Conservation (phyloP, 2,888 invertebrate species). For the Lepidocyrtinus sp. region DNA sequence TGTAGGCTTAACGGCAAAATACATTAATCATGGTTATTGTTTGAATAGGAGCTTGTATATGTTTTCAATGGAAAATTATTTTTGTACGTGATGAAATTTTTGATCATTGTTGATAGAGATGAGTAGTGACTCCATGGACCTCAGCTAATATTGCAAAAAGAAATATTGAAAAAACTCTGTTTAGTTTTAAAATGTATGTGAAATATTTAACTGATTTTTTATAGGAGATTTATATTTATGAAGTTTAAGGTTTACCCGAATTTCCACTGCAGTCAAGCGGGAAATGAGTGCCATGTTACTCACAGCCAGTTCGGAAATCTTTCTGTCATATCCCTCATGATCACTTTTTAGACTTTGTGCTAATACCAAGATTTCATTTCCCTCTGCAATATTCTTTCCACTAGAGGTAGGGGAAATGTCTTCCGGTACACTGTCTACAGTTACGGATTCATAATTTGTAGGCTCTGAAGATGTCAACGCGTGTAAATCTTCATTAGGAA, state of each 20-base stretch:
- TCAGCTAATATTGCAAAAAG: slow-evolving; percentile 8
- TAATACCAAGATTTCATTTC: neutral
- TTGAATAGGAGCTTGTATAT: too few species aligned
- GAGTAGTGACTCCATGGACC: slow-evolving; percentile 19
- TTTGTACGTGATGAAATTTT: slow-evolving; percentile 36
- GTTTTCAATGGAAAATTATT: too few species aligned
- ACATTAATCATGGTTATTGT: too few species aligned
- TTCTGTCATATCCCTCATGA: neutral
- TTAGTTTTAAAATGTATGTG: too few species aligned
- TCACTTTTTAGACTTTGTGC: neutral
- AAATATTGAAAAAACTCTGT: too few species aligned
- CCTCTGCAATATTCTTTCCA: too few species aligned
- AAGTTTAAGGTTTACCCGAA: slow-evolving; percentile 13
- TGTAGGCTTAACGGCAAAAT: slow-evolving; percentile 22
- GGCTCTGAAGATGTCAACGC: too few species aligned
- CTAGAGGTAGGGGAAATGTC: neutral
- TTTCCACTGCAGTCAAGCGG: slow-evolving; percentile 28
- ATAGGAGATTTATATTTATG: too few species aligned
- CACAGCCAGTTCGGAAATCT: neutral
- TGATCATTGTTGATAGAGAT: slow-evolving; percentile 28
- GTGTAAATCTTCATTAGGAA: too few species aligned
- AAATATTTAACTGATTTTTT: too few species aligned
- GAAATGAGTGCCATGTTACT: slow-evolving; percentile 2
- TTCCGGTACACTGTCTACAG: too few species aligned
- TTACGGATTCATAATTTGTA: too few species aligned